Percentiles rank a stretch among this genome's conserved stretches.
These are phyloP conservation scores for Euura lappo DNA, from an alignment of 1,140 invertebrate genomes.

Conservation along the genomic window DNA sequence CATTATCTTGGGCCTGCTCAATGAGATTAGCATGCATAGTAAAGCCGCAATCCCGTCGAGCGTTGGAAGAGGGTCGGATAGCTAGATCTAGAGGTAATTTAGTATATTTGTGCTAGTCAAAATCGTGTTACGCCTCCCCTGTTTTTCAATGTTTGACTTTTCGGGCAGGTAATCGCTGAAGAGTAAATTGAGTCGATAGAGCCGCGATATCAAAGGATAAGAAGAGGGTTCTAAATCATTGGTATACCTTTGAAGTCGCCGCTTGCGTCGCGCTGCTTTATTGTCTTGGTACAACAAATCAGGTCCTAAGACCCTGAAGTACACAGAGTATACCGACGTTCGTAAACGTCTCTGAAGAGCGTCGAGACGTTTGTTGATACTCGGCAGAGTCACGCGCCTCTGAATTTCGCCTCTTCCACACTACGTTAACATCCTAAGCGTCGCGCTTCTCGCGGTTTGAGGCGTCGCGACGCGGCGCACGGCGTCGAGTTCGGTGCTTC, in stretches of 20 bases:
- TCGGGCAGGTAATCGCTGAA: background rate
- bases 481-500: constrained; percentile 21
- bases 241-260: background rate
- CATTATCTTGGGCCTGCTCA: too few relatives aligned
- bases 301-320: background rate
- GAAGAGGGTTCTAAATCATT: background rate
- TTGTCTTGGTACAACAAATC: background rate
- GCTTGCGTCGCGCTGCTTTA: background rate
- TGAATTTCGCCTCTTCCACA: too few relatives aligned
- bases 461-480: background rate
- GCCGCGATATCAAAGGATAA: background rate
- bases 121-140: too few relatives aligned
- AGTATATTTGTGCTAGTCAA: too few relatives aligned
- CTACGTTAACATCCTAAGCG: too few relatives aligned
- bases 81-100: too few relatives aligned
- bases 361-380: background rate
- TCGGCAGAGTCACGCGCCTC: background rate
- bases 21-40: too few relatives aligned
- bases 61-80: too few relatives aligned
- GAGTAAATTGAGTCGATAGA: background rate
- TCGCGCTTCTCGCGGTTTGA: background rate
- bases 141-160: background rate
- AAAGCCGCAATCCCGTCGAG: too few relatives aligned
- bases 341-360: background rate
- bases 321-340: background rate